Evolutionary conservation across 2,797 vertebrate genomes (phyloP), one percentile per base, ranked within the genome.

Genomic region (Sternarchorhynchus goeldii): DNA sequence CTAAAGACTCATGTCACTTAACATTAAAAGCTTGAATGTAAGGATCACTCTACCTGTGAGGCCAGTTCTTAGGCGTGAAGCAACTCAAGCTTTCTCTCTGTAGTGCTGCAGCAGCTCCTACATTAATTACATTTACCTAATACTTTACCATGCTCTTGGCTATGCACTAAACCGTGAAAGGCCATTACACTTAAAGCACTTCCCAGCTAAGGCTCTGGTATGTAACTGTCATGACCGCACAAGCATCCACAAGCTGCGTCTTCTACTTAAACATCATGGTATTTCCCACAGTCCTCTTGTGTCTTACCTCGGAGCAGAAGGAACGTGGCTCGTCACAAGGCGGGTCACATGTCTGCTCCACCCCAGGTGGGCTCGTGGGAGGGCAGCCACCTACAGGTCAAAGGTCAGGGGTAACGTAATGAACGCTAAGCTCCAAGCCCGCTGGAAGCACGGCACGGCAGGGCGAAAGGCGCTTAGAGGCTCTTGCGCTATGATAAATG

Each of bases 251-350:
- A 32, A 71, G 58, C 31, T 29, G 4, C 69, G 73, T 6, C 18
- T 21, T 18, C 67, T 18, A 50, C 59, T 31, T 60, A 41, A 20
- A 17, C 45, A 55, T 62, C 77, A 32, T 71, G 80, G 29, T 58
- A 41, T 64, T 78, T 73, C 73, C 68, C 62, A 60, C 53, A 72
- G 55, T 71, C 39, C 59, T 75, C 70, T 32, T 31, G 55, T 10
- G 2, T 62, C 86, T 90, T 91, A 98, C 97, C 96, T 98, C 95
- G 1, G 92, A 95, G 89, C 97, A 99, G 89, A 94, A 95, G 12
- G 96, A 94, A 73, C 95, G 95, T n/a, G 93, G 92, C 84, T 95
- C 94, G 84, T 92, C 93, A 86, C 97, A 99, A 6, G 94, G 93
- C 12, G 95, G 96, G 76, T 94, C 95, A 90, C 97, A 99, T 81